Evolutionary conservation across 1,140 invertebrate genomes (phyloP), one percentile per base, ranked within the genome.

Genomic region (Piezodorus guildinii): DNA sequence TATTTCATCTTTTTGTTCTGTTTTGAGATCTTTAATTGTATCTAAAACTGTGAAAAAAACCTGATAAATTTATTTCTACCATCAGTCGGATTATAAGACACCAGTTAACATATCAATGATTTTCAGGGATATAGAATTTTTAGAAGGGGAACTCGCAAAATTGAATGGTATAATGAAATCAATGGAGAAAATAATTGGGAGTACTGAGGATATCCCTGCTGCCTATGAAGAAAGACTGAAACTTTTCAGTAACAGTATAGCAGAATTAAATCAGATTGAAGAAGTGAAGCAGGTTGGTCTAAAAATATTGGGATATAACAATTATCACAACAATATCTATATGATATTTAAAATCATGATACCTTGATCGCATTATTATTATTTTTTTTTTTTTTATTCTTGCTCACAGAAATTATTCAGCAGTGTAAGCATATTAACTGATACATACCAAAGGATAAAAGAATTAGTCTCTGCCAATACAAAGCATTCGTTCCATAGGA

Each of bases 61-160:
- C 8, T 30, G 3, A 30, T 30, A 30, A 30, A 30, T 30, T 30
- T 4, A 30, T 4, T 3, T 30, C 8, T 30, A 30, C 27, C 27
- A n/a, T 30, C 27, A 30, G 27, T 3, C 27, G 8, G 8, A 30
- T 30, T 30, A 30, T 30, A 8, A 30, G 8, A 30, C 27, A 30
- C 8, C 8, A 30, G 34, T 39, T 10, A 39, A 39, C 54, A 44
- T 56, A 16, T 27, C n/a, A 56, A n/a, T 60, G 34, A 45, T 65
- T 66, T 52, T 49, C 34, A 66, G 67, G 27, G 39, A 27, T 56
- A 25, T 62, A 6, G 68, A 64, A 21, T 66, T 73, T 34, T 67
- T 78, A 1, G 67, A 71, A 60, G 39, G 17, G 25, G 45, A 67
- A 44, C 17, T 64, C 0, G 62, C 45, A 19, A 65, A 71, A 39